Evolutionary conservation across 2,888 invertebrate species (phyloP), one percentile per base, ranked within the genome.

Genomic region (Drosophila ezoana): DNA sequence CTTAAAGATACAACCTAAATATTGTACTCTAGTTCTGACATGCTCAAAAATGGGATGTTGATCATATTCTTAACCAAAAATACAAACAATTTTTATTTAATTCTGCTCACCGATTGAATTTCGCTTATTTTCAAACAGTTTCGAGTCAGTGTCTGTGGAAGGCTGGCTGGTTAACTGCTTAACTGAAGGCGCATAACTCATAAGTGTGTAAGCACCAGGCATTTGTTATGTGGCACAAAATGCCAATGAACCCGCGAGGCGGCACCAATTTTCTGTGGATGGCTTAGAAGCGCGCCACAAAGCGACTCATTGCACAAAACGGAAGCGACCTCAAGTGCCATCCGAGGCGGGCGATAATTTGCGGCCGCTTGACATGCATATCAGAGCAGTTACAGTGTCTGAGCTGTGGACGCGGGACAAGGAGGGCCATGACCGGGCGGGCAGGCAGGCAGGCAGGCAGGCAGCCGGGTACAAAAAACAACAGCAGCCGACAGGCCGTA

Each of bases 321-420:
- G 87, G 85, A 87, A 87, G 87, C 87, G 79, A 79, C 70, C 76
- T 69, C 81, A 72, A 70, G 67, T 79, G 69, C 62, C 76, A 79
- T 63, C 71, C 72, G 32, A 51, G 69, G 54, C 68, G 69, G 63
- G 59, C 65, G 69, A 61, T 85, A 85, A 85, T 85, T 85, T 85
- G 85, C 88, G 61, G 70, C 79, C 67, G 69, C 66, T 85, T 87
- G 87, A 81, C 85, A 85, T 85, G 85, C 87, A 85, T 85, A 81
- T 82, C 83, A 72, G 82, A 67, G 73, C 70, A 54, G 11, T 35
- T 35, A 35, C 11, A 35, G 35, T 35, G 35, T 35, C 11, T 35
- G 35, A 33, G 11, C 5, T 23, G 23, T 23, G 23, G 23, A 23
- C 23, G 5, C 5, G 23, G 23, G 5, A 23, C 23, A 1, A 23